Conservation (phyloP, 2,113 vertebrate species). For the rabbit (Oryctolagus cuniculus) region mOryCun1.1 NC_091453.1:78847501-78848000, state of each 20-base stretch:
- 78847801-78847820: conserved; percentile 7
- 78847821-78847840: background rate
- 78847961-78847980: background rate
- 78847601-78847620: conserved; percentile 12
- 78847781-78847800: background rate
- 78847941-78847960: conserved; percentile 36
- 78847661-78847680: conserved; percentile 8
- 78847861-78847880: background rate
- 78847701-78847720: background rate
- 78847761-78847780: background rate
- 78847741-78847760: conserved; percentile 23
- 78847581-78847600: conserved; percentile 17
- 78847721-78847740: background rate
- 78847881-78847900: background rate
- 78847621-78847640: background rate
- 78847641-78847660: conserved; percentile 3
- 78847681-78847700: background rate
- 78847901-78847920: background rate
- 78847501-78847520: background rate
- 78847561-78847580: background rate
- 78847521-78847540: background rate
- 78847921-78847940: conserved; percentile 17
- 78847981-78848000: conserved; percentile 29
- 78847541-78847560: background rate
- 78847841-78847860: conserved; percentile 37